phyloP scores from a whole-genome alignment of 1,140 invertebrate genomes.

The Stenopsyche tienmushanensis region DNA sequence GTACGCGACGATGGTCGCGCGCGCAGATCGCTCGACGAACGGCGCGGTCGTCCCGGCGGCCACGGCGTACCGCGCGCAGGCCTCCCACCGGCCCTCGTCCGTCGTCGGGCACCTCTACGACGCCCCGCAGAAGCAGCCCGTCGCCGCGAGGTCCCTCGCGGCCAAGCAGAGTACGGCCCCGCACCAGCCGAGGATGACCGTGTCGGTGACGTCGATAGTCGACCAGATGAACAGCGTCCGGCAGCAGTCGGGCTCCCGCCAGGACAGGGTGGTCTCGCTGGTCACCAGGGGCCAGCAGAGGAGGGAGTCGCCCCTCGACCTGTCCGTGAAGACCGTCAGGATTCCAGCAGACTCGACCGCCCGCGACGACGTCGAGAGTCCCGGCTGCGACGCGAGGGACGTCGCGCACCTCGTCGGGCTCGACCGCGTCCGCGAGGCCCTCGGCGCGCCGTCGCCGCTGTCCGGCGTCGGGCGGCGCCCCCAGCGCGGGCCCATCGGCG shows the following conservation, averaged over 20 bases:
- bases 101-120: constrained; percentile 48
- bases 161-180: constrained; percentile 47
- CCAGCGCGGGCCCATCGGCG: too few species aligned
- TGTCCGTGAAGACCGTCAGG: constrained; percentile 82
- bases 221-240: constrained; percentile 55
- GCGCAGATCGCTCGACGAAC: too few species aligned
- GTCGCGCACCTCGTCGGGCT: constrained; percentile 39
- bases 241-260: constrained; percentile 25
- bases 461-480: too few species aligned
- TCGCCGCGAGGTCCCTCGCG: constrained; percentile 12
- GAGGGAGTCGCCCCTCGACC: constrained; percentile 76
- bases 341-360: constrained; percentile 82
- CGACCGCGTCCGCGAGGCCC: neutral
- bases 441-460: constrained; percentile 7
- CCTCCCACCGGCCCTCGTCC: constrained; percentile 44
- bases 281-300: constrained; percentile 51
- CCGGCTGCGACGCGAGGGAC: constrained; percentile 44
- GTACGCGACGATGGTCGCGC: too few species aligned
- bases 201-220: constrained; percentile 53
- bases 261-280: constrained; percentile 14
- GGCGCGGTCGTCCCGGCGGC: too few species aligned
- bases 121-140: constrained; percentile 43
- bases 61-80: constrained; percentile 26
- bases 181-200: constrained; percentile 52
- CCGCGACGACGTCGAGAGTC: constrained; percentile 63